These are phyloP conservation scores for Sialis fuliginosa DNA, from an alignment of 2,888 invertebrate genomes.

Conservation along the genomic window DNA sequence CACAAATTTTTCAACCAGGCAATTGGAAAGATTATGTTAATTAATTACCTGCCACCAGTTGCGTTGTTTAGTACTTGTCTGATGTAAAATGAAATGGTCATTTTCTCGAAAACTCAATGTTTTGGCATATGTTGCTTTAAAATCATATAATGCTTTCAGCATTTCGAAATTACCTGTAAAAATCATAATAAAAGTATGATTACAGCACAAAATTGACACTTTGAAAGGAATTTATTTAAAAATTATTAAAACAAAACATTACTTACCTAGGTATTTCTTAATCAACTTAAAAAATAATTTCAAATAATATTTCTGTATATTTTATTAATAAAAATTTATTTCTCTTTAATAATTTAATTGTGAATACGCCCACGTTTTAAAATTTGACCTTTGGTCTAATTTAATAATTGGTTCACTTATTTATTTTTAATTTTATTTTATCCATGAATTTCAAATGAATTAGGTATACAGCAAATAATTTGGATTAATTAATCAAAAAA, in stretches of 20 bases:
- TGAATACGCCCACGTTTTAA: too few species aligned
- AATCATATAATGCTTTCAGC: constrained; percentile 69
- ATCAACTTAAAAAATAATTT: not conserved
- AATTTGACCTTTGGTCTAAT: too few species aligned
- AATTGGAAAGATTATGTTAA: too few species aligned
- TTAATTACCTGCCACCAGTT: constrained; percentile 63
- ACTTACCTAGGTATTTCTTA: not conserved
- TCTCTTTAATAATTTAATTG: too few species aligned
- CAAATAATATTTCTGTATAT: too few species aligned
- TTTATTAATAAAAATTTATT: too few species aligned
- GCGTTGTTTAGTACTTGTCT: constrained; percentile 58
- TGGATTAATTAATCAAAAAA: too few species aligned
- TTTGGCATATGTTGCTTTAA: constrained; percentile 68
- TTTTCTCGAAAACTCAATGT: constrained; percentile 65
- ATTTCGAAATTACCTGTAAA: constrained; percentile 45
- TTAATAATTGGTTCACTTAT: too few species aligned
- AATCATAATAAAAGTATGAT: not conserved
- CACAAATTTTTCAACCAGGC: too few species aligned
- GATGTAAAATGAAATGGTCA: constrained; percentile 64
- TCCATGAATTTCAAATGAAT: too few species aligned
- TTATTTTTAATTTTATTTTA: too few species aligned
- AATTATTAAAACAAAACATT: not conserved
- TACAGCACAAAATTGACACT: not conserved
- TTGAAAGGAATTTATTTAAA: not conserved
- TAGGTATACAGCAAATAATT: too few species aligned